A percentile compares a stretch with the other conserved stretches of the same genome.
phyloP scores from a whole-genome alignment of 2,113 vertebrate species.

The Hypomesus transpacificus region DNA sequence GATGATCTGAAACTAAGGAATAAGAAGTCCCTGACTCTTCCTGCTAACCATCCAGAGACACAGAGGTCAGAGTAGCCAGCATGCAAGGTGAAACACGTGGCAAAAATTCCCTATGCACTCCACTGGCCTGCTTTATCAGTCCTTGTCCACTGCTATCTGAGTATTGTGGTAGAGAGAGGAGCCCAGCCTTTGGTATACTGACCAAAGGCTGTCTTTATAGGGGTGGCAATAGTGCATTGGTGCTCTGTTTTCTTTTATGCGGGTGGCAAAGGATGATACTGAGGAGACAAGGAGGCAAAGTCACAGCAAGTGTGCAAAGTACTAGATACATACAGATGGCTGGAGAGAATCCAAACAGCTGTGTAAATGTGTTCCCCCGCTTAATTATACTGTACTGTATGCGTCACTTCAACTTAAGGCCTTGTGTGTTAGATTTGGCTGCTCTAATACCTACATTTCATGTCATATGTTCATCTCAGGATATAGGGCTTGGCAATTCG shows the following conservation, averaged over 20 bases:
- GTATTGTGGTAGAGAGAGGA: slow-evolving; percentile 8
- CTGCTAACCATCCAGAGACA: neutral
- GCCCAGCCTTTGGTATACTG: neutral
- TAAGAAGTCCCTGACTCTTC: slow-evolving; percentile 27
- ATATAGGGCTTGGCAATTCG: too few species aligned
- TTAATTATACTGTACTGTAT: too few species aligned
- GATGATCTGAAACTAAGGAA: slow-evolving; percentile 10
- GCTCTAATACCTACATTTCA: too few species aligned
- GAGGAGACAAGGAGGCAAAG: slow-evolving; percentile 3
- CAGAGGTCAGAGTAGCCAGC: slow-evolving; percentile 34
- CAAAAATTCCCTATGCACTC: slow-evolving; percentile 38
- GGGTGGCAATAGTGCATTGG: slow-evolving; percentile 24
- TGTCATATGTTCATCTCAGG: too few species aligned
- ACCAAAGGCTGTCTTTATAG: slow-evolving; percentile 31
- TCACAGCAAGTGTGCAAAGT: neutral
- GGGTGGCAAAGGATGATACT: slow-evolving; percentile 16
- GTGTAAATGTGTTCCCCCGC: too few species aligned
- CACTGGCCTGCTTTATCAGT: slow-evolving; percentile 30
- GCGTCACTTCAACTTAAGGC: too few species aligned
- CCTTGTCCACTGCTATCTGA: slow-evolving; percentile 14
- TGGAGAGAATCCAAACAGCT: too few species aligned
- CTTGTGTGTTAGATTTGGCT: too few species aligned
- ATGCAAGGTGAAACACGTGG: slow-evolving; percentile 53
- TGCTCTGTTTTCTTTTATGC: slow-evolving; percentile 18
- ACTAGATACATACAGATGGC: too few species aligned